Conservation (phyloP, 1,140 invertebrate genomes). For the Drosophila aff. region DNA sequence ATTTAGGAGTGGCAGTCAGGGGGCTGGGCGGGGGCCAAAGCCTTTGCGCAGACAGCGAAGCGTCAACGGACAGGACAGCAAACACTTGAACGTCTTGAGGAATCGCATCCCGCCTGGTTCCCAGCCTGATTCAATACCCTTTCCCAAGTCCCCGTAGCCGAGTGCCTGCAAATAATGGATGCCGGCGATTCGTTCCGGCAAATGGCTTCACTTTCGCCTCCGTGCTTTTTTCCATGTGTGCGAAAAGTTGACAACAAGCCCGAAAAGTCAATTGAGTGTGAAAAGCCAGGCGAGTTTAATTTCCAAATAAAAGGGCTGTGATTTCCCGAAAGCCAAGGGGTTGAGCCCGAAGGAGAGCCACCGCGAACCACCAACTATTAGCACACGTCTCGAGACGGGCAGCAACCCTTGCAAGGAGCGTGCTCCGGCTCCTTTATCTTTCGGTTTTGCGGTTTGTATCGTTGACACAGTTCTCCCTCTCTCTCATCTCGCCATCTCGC, state of each 20-base stretch:
- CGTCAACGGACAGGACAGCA: conserved; percentile 45
- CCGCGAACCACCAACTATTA: conserved; percentile 60
- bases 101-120: background rate
- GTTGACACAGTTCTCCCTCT: conserved; percentile 22
- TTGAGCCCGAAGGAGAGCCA: conserved; percentile 14
- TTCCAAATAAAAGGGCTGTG: conserved; percentile 78
- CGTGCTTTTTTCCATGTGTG: conserved; percentile 45
- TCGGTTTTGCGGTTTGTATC: conserved; percentile 61
- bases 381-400: conserved; percentile 42
- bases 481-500: conserved; percentile 8
- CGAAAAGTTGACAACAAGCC: conserved; percentile 72
- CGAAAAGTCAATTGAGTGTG: conserved; percentile 79
- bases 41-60: conserved; percentile 52
- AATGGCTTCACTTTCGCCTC: conserved; percentile 28
- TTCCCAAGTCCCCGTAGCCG: background rate
- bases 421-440: conserved; percentile 51
- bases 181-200: conserved; percentile 56
- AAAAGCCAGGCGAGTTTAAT: conserved; percentile 81
- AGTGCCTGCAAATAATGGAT: conserved; percentile 75
- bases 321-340: conserved; percentile 50
- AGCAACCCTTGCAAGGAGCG: conserved; percentile 52
- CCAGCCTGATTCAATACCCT: conserved; percentile 6
- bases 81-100: conserved; percentile 45
- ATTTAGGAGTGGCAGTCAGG: conserved; percentile 7
- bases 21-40: background rate